phyloP scores from a whole-genome alignment of 2,888 invertebrate genomes.

The Germaria angustata region DNA sequence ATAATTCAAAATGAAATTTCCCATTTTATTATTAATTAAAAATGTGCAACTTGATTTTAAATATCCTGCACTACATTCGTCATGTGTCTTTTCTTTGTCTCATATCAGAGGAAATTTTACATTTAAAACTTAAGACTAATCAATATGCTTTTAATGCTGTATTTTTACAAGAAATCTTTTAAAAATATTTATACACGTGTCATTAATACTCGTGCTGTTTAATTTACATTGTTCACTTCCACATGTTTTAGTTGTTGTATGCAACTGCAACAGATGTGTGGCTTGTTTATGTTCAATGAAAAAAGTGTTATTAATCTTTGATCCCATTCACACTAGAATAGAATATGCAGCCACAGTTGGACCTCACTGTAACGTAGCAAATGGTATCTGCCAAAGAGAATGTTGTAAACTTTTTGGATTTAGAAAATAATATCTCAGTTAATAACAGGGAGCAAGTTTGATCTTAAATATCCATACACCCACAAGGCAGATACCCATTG shows the following conservation, averaged over 20 bases:
- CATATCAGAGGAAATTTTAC: not conserved
- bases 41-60: not conserved
- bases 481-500: no score
- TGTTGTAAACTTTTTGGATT: no score
- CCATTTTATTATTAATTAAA: no score
- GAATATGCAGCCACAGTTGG: no score
- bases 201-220: not conserved
- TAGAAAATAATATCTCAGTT: no score
- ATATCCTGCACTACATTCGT: not conserved
- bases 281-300: not conserved
- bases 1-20: no score
- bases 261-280: constrained; percentile 7
- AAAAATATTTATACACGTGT: constrained; percentile 35
- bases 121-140: not conserved
- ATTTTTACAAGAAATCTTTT: constrained; percentile 13
- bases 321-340: no score
- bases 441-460: no score
- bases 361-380: no score
- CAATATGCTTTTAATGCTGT: not conserved
- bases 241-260: not conserved
- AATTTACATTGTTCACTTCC: not conserved
- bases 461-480: no score
- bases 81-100: not conserved
- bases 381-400: no score
- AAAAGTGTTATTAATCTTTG: no score